A percentile compares a stretch with the other conserved stretches of the same genome.
phyloP scores from a whole-genome alignment of 2,797 vertebrate genomes.

The Telmatherina bonti region DNA sequence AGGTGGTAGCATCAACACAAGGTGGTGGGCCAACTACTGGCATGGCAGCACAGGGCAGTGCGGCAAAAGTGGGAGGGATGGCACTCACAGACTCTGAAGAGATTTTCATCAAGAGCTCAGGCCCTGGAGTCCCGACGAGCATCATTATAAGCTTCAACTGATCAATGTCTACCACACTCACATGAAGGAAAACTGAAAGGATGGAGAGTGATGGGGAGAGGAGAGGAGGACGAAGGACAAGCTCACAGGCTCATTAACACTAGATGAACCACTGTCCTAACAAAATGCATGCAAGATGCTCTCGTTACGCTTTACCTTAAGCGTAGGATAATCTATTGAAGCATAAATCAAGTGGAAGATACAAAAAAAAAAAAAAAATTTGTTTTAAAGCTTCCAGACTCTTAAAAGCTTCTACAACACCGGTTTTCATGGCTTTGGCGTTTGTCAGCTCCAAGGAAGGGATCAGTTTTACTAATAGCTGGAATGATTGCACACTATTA shows the following conservation, averaged over 20 bases:
- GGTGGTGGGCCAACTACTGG: conserved; percentile 17
- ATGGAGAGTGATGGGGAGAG: conserved; percentile 50
- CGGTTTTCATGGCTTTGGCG: neutral
- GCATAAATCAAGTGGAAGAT: neutral
- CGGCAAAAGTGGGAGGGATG: conserved; percentile 30
- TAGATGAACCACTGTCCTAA: neutral
- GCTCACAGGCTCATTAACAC: neutral
- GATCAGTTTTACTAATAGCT: neutral
- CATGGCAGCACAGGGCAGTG: conserved; percentile 37
- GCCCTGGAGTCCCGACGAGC: conserved; percentile 95
- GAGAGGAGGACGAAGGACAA: conserved; percentile 36
- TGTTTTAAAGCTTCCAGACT: neutral
- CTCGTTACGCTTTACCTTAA: neutral
- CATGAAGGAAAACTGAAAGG: conserved; percentile 96
- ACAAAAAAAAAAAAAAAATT: neutral
- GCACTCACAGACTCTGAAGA: conserved; percentile 98
- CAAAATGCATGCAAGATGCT: neutral
- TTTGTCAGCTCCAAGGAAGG: neutral
- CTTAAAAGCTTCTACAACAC: no score
- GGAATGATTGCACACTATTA: neutral
- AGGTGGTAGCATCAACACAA: conserved; percentile 25
- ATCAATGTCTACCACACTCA: conserved; percentile 96
- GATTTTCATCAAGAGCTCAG: conserved; percentile 98
- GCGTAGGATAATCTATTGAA: neutral
- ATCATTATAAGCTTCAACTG: conserved; percentile 98